phyloP scores from a whole-genome alignment of 1,140 invertebrate genomes.

The Melipona quadrifasciata region DNA sequence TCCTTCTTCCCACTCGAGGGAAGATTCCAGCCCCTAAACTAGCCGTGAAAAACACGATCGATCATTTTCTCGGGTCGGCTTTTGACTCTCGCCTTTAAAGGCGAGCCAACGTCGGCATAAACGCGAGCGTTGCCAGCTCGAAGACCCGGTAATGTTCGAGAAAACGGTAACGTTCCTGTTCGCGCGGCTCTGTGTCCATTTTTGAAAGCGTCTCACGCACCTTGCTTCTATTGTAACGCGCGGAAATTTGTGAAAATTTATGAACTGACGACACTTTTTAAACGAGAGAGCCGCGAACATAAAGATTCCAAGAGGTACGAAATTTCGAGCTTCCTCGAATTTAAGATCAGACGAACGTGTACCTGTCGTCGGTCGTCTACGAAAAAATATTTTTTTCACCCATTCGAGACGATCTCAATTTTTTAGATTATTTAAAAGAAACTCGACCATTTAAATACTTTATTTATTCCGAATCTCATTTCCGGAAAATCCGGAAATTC shows the following conservation, averaged over 20 bases:
- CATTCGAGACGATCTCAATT: too few species aligned
- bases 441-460: too few species aligned
- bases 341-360: too few species aligned
- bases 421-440: too few species aligned
- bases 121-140: slow-evolving; percentile 38
- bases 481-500: too few species aligned
- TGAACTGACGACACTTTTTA: not conserved
- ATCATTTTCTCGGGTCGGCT: not conserved
- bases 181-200: slow-evolving; percentile 12
- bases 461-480: too few species aligned
- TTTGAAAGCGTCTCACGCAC: slow-evolving; percentile 31
- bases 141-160: slow-evolving; percentile 1
- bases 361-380: too few species aligned
- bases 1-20: not conserved
- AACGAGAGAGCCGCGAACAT: too few species aligned
- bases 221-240: slow-evolving; percentile 31
- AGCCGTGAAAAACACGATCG: not conserved
- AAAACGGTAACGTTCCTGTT: slow-evolving; percentile 42
- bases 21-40: slow-evolving; percentile 9
- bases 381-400: too few species aligned
- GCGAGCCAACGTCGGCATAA: not conserved
- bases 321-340: too few species aligned
- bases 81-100: not conserved
- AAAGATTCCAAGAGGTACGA: too few species aligned
- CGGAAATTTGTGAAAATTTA: not conserved